These are phyloP conservation scores for Labroides dimidiatus DNA, from an alignment of 2,797 vertebrate genomes.

Conservation along the genomic window DNA sequence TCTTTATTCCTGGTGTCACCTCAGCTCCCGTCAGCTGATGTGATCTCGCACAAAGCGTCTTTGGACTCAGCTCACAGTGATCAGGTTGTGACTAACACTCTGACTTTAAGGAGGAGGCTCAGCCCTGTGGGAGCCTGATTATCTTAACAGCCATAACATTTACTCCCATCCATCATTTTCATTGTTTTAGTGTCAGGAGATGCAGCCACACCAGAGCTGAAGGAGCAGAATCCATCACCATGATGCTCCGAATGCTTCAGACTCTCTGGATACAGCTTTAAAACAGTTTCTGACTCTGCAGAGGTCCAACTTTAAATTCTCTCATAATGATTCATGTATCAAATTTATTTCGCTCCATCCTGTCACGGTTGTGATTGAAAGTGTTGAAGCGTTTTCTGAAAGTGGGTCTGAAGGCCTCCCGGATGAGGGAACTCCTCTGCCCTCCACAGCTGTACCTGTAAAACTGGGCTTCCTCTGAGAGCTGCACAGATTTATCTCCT, in stretches of 20 bases:
- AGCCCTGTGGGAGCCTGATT: slow-evolving; percentile 47
- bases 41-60: no score
- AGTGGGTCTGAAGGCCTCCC: neutral
- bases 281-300: neutral
- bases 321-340: neutral
- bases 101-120: slow-evolving; percentile 22
- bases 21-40: no score
- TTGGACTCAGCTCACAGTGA: slow-evolving; percentile 22
- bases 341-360: no score
- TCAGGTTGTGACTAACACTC: slow-evolving; percentile 15
- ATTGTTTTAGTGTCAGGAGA: slow-evolving; percentile 65
- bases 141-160: slow-evolving; percentile 41
- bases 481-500: neutral
- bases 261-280: slow-evolving; percentile 17
- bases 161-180: slow-evolving; percentile 57
- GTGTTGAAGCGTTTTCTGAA: neutral
- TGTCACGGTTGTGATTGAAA: no score
- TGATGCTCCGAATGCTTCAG: slow-evolving; percentile 43
- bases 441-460: neutral
- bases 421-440: neutral
- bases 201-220: slow-evolving; percentile 35
- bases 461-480: slow-evolving; percentile 1
- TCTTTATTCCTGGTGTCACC: no score
- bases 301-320: neutral
- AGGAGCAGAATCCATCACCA: slow-evolving; percentile 50